phyloP scores from a whole-genome alignment of 1,140 invertebrate species.

The Drosophila sechellia region DNA sequence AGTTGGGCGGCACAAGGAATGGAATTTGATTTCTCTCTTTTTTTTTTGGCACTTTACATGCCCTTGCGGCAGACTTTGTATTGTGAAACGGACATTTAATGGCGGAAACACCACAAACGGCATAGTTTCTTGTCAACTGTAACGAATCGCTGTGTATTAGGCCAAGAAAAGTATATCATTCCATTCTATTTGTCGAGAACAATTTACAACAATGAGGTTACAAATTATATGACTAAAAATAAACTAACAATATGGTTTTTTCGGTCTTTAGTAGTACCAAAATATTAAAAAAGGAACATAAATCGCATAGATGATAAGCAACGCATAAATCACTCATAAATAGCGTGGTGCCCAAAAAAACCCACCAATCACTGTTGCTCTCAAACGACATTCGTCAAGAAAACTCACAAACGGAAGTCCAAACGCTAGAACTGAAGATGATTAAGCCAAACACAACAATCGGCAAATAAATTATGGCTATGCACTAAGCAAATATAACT shows the following conservation, averaged over 20 bases:
- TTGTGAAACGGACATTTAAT: slow-evolving; percentile 26
- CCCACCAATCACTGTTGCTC: background rate
- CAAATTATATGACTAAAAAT: background rate
- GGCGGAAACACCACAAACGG: slow-evolving; percentile 16
- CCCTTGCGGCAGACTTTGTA: slow-evolving; percentile 43
- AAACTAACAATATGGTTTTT: too few relatives aligned
- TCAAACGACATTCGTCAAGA: background rate
- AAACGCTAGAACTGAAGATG: slow-evolving; percentile 8
- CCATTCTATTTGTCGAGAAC: background rate
- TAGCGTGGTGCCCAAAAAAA: background rate
- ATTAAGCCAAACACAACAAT: slow-evolving; percentile 20
- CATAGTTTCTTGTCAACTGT: slow-evolving; percentile 26
- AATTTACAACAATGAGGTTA: background rate
- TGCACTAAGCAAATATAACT: slow-evolving; percentile 31
- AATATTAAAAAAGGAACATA: background rate
- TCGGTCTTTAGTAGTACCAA: background rate
- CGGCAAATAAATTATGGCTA: slow-evolving; percentile 30
- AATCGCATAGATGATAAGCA: background rate
- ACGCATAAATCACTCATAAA: background rate
- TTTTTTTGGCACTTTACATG: slow-evolving; percentile 49
- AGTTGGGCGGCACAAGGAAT: slow-evolving; percentile 41
- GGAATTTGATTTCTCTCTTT: slow-evolving; percentile 37
- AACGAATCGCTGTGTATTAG: slow-evolving; percentile 7
- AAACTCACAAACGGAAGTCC: slow-evolving; percentile 19
- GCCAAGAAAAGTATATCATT: background rate